These are phyloP conservation scores for Colossoma macropomum DNA, from an alignment of 2,113 vertebrate genomes.

Conservation along the genomic window DNA sequence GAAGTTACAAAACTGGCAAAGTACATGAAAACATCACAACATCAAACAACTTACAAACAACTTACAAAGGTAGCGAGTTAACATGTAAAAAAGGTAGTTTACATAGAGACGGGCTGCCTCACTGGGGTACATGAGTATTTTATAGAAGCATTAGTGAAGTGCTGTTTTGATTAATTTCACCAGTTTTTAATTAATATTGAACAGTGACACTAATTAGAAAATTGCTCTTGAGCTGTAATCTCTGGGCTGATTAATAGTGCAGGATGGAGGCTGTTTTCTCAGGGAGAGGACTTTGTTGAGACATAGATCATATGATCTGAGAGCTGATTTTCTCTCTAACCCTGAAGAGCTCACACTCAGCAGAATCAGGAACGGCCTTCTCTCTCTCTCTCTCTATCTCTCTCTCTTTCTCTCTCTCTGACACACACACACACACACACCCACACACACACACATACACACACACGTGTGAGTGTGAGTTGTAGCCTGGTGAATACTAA, in stretches of 20 bases:
- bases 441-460: too few species aligned
- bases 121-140: neutral
- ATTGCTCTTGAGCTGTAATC: constrained; percentile 40
- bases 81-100: too few species aligned
- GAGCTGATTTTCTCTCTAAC: constrained; percentile 53
- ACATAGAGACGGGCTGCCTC: neutral
- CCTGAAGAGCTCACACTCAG: constrained; percentile 55
- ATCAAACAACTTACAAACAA: too few species aligned
- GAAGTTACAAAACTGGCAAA: too few species aligned
- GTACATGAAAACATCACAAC: too few species aligned
- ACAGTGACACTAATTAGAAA: constrained; percentile 43
- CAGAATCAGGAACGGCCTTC: constrained; percentile 39
- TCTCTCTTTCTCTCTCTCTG: neutral
- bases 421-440: constrained; percentile 1
- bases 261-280: constrained; percentile 39
- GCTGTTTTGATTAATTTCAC: constrained; percentile 29
- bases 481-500: neutral
- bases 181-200: constrained; percentile 53
- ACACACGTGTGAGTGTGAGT: neutral
- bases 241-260: constrained; percentile 48
- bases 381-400: neutral
- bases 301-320: constrained; percentile 54
- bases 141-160: constrained; percentile 1
- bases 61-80: neutral
- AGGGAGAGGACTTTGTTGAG: constrained; percentile 55